Percentiles rank a stretch among this genome's conserved stretches.
Conservation (phyloP, 2,888 invertebrate species). For the Laspeyria flexula region DNA sequence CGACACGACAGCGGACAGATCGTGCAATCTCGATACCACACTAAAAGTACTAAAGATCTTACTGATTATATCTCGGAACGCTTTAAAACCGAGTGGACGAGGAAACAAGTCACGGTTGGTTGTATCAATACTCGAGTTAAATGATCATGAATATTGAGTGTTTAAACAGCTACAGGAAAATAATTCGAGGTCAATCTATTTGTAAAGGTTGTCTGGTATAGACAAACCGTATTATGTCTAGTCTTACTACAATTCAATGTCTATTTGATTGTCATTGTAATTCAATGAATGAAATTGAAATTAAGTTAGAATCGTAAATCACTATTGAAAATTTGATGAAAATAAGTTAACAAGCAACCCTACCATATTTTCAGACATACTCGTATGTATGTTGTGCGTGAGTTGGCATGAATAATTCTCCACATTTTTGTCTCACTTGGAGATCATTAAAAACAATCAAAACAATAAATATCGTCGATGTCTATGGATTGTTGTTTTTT, state of each 20-base stretch:
- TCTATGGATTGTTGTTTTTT: too few relatives aligned
- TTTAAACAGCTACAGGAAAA: conserved; percentile 40
- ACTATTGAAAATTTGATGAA: too few relatives aligned
- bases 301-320: too few relatives aligned
- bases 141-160: conserved; percentile 23
- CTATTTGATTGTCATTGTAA: too few relatives aligned
- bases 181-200: conserved; percentile 32
- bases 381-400: too few relatives aligned
- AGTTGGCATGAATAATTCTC: too few relatives aligned
- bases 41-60: conserved; percentile 34
- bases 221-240: conserved; percentile 2
- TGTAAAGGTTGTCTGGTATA: conserved; percentile 30
- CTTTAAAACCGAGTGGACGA: conserved; percentile 8
- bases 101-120: conserved; percentile 19
- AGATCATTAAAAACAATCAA: too few relatives aligned
- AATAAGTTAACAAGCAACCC: too few relatives aligned
- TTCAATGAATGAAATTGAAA: too few relatives aligned
- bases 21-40: conserved; percentile 37
- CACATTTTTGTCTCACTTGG: too few relatives aligned
- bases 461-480: too few relatives aligned
- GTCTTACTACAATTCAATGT: neutral
- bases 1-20: conserved; percentile 38
- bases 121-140: conserved; percentile 11
- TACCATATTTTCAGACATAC: too few relatives aligned
- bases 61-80: conserved; percentile 20